A percentile compares a stretch with the other conserved stretches of the same genome.
Evolutionary conservation across 2,888 invertebrate genomes (phyloP).

Genomic region (Priocnemis perturbator): DNA sequence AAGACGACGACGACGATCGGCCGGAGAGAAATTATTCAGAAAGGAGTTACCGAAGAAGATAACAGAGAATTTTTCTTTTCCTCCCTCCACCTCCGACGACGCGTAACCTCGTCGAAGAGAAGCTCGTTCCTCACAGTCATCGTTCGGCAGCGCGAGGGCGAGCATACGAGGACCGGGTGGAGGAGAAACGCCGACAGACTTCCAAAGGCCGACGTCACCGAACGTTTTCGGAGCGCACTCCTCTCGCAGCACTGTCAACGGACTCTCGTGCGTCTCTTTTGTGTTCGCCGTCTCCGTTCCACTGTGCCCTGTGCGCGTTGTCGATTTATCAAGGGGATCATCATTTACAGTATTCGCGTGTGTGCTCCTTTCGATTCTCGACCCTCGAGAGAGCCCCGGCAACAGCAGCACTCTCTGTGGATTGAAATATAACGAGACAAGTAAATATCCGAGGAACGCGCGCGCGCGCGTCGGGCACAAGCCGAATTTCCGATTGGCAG

Average conservation of each 20-base stretch:
- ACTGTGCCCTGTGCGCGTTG: not conserved
- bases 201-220: not conserved
- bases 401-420: not conserved
- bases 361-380: constrained; percentile 28
- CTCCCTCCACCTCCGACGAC: no score
- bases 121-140: no score
- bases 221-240: not conserved
- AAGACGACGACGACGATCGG: no score
- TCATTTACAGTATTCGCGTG: no score
- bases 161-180: no score
- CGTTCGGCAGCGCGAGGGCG: no score
- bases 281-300: not conserved
- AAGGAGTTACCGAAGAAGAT: no score
- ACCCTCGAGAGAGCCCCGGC: not conserved
- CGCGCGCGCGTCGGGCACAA: not conserved
- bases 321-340: not conserved
- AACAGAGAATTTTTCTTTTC: no score
- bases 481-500: constrained; percentile 15
- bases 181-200: no score
- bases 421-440: not conserved
- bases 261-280: not conserved
- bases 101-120: no score
- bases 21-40: no score
- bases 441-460: not conserved
- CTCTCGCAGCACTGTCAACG: not conserved